A percentile compares a stretch with the other conserved stretches of the same genome.
phyloP scores from a whole-genome alignment of 2,888 invertebrate species.

The Glaucopsyche alexis region DNA sequence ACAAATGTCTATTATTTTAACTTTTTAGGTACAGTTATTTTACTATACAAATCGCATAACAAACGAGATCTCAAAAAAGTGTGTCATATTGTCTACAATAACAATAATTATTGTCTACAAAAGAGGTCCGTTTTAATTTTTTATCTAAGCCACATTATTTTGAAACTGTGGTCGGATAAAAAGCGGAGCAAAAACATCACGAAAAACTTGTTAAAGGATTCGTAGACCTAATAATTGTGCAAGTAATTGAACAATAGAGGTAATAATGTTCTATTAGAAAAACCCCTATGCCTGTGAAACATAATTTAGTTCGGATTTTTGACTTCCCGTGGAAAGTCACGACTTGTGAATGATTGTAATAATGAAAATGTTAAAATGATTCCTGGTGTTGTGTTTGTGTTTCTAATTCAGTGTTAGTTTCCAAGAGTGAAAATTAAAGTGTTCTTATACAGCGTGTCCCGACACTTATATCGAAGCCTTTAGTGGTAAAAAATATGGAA shows the following conservation, averaged over 20 bases:
- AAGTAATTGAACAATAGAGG: constrained; percentile 57
- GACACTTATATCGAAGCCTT: too few species aligned
- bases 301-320: constrained; percentile 64
- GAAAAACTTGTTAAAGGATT: constrained; percentile 66
- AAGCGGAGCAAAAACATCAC: constrained; percentile 71
- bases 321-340: constrained; percentile 58
- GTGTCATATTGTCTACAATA: constrained; percentile 7
- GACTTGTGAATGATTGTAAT: neutral
- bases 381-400: neutral
- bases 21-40: neutral
- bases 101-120: neutral
- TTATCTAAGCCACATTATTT: constrained; percentile 58
- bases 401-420: neutral
- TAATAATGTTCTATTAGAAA: constrained; percentile 67
- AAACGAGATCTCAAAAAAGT: neutral
- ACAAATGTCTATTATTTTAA: neutral
- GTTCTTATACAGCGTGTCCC: neutral
- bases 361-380: neutral
- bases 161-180: constrained; percentile 69
- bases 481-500: too few species aligned
- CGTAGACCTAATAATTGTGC: neutral
- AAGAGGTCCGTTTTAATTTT: constrained; percentile 1
- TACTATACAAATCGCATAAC: neutral
- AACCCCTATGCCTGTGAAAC: constrained; percentile 52
- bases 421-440: neutral